A percentile compares a stretch with the other conserved stretches of the same genome.
Evolutionary conservation across 2,888 invertebrate species (phyloP).

Genomic region (Lasioglossum villosulum): DNA sequence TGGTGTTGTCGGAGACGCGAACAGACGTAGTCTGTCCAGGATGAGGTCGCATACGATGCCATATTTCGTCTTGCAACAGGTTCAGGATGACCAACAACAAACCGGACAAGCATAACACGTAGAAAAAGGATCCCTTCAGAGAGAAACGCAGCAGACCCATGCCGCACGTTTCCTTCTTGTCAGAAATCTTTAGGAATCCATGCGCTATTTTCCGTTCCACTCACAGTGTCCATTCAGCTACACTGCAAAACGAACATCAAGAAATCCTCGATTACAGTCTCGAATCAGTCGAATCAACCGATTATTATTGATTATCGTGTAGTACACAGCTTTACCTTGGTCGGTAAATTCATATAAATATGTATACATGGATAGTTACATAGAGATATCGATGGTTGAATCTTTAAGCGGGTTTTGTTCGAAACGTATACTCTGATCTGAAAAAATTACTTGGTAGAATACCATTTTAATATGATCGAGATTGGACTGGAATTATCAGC

Average conservation of each 20-base stretch:
- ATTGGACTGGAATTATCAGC: no score
- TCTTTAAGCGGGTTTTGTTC: no score
- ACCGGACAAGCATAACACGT: conserved; percentile 85
- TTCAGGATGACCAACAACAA: conserved; percentile 86
- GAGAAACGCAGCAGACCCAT: conserved; percentile 87
- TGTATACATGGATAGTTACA: no score
- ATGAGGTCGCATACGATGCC: conserved; percentile 81
- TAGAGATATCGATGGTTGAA: no score
- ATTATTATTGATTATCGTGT: no score
- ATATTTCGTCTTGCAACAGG: conserved; percentile 83
- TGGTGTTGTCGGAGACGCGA: conserved; percentile 70
- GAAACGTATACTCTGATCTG: no score
- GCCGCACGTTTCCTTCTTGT: conserved; percentile 69
- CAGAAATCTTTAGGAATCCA: conserved; percentile 66
- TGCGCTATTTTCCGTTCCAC: conserved; percentile 32
- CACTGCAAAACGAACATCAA: conserved; percentile 36
- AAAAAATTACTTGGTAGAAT: no score
- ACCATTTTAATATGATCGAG: no score
- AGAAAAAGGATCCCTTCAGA: conserved; percentile 86
- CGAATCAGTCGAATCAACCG: background rate
- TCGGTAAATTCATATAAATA: no score
- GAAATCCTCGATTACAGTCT: background rate
- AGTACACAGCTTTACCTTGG: no score
- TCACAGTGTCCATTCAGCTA: conserved; percentile 64
- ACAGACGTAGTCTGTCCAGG: conserved; percentile 70